Evolutionary conservation across 2,113 vertebrate species (phyloP), one percentile per base, ranked within the genome.

Genomic region (Burhinus bistriatus): DNA sequence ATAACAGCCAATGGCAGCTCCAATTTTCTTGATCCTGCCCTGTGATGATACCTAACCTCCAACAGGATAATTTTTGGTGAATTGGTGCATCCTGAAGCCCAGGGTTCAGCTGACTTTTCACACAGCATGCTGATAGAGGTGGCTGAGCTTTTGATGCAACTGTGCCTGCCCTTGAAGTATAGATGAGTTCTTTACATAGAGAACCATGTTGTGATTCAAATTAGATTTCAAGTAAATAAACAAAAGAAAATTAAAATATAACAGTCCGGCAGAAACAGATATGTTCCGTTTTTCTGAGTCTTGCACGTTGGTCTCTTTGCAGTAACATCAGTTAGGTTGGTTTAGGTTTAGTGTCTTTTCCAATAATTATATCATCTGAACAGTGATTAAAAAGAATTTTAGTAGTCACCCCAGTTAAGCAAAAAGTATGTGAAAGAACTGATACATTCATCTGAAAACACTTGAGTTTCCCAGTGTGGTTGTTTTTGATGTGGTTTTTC

Each of bases 31-130:
- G 36, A 36, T 34, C 17, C 36, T 85, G 18, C 12, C 22, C 55
- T 79, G 64, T 64, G 69, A 32, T 59, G 44, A 42, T 23, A 19
- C 9, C 29, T 78, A 7, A 38, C 34, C 44, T 89, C 65, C 17
- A 34, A 2, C 17, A 21, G 0, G 3, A 69, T 14, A 65, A 26
- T 8, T 44, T 47, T 29, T 59, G 36, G 27, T 51, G 58, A 85
- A 9, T 15, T 0, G 0, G 11, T 55, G 61, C 34, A 42, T 54
- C 17, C 34, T 1, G 2, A 59, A 71, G 10, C 25, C 40, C 44
- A 47, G n/a, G 12, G 15, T 79, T 84, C 15, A 30, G 69, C 45
- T 87, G 42, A 12, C 42, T 45, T 88, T 77, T 78, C 5, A 1
- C 26, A 15, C 14, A 51, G 32, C 9, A 4, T 27, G 18, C 30